These are phyloP conservation scores for Phenganax marumi DNA, from an alignment of 92 coral and sea anemone genomes.

Conservation along the genomic window DNA sequence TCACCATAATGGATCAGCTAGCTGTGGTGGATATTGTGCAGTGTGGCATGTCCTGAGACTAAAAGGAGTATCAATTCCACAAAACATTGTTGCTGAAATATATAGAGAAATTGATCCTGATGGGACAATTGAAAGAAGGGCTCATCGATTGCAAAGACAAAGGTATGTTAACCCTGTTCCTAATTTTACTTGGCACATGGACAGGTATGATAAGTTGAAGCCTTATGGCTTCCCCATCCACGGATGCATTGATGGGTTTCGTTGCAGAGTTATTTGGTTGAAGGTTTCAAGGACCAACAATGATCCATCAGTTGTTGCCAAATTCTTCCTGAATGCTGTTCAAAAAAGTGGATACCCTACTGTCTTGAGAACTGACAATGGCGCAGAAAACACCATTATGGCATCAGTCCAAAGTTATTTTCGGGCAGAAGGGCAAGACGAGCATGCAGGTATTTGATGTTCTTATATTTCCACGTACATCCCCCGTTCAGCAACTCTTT, in stretches of 20 bases:
- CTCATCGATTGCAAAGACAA: conserved; percentile 13
- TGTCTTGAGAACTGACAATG: conserved; percentile 57
- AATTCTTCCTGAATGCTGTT: conserved; percentile 59
- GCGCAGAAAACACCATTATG: conserved; percentile 59
- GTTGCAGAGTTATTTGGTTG: conserved; percentile 54
- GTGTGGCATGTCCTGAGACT: conserved; percentile 13
- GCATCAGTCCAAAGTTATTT: conserved; percentile 58
- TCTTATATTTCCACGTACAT: no score
- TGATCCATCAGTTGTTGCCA: conserved; percentile 53
- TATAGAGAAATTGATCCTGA: conserved; percentile 9
- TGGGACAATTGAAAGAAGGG: conserved; percentile 19
- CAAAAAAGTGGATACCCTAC: conserved; percentile 62
- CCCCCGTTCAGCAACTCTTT: no score
- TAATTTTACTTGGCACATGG: conserved; percentile 9
- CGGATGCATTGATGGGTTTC: conserved; percentile 52
- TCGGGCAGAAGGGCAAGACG: conserved; percentile 45
- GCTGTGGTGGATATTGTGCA: background rate
- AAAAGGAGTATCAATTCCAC: background rate
- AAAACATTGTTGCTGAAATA: background rate
- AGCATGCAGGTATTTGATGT: conserved; percentile 10
- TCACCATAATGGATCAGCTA: background rate
- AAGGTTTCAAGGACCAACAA: conserved; percentile 48
- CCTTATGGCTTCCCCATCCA: conserved; percentile 29
- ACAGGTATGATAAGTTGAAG: conserved; percentile 19
- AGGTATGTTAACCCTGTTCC: conserved; percentile 19